A percentile compares a stretch with the other conserved stretches of the same genome.
Conservation (phyloP, 1,140 invertebrate species). For the Camponotus vicinus region DNA sequence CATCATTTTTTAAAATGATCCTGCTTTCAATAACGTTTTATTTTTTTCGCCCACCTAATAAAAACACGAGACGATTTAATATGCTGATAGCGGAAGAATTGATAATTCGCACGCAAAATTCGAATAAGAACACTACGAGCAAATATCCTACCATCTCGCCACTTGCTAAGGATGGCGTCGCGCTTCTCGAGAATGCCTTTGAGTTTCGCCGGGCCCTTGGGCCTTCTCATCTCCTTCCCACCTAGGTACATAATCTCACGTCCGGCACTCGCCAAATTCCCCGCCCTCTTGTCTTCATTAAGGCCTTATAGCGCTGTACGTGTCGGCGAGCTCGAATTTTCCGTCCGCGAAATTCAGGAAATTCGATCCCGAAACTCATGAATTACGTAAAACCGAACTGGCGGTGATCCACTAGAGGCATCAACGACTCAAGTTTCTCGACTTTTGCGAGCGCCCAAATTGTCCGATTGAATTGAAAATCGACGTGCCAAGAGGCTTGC, state of each 20-base stretch:
- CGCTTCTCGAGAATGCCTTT: conserved; percentile 80
- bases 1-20: background rate
- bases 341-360: background rate
- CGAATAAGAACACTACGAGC: background rate
- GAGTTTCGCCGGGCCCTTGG: conserved; percentile 79
- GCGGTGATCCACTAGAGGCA: background rate
- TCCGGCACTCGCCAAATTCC: conserved; percentile 6
- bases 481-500: conserved; percentile 24
- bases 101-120: background rate
- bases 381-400: conserved; percentile 51
- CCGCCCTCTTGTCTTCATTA: conserved; percentile 30
- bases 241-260: conserved; percentile 81
- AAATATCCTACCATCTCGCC: conserved; percentile 82
- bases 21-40: background rate
- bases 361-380: background rate
- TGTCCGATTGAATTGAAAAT: background rate
- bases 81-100: background rate
- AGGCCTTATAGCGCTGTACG: background rate
- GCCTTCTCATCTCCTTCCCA: conserved; percentile 77
- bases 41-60: too few species aligned
- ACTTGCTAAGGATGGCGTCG: conserved; percentile 82
- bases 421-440: background rate
- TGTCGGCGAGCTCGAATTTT: background rate
- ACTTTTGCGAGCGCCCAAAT: background rate
- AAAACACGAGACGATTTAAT: background rate